Base-by-base conservation (phyloP, 2,888 invertebrate genomes). In the Aphrophora alni region DNA sequence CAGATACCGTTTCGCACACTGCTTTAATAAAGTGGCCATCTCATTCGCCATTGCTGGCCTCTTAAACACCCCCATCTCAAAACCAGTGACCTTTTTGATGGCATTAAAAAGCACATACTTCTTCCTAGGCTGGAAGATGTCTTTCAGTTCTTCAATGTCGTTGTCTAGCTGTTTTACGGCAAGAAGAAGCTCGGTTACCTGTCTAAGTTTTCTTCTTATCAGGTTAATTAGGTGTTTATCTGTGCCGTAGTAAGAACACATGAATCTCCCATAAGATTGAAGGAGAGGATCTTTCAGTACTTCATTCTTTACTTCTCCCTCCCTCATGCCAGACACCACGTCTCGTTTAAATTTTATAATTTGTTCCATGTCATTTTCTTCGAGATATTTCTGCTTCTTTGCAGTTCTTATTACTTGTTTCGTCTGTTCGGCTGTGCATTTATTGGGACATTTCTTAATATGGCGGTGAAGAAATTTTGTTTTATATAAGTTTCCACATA, bases 21-120 rank as follows among this genome's bases (percentile, higher is more conserved):
- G 75, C 26, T 75, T 75, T n/a, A 75, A 24, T 25, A 75, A 44
- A 17, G 75, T 75, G 7, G 44, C 44, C 44, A 75, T 44, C 21
- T 75, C 75, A n/a, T 75, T 75, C 26, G 75, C 75, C 75, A 75
- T 75, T 75, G 75, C 75, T 44, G 44, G 75, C 38, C 17, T 74
- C 27, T 71, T 71, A 10, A 24, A 71, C 17, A 24, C 25, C 21
- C 71, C 71, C 21, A 21, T 71, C 25, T 71, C 14, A 25, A 71
- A 71, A 71, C 71, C 71, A 21, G 71, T 8, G 14, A 71, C 71
- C 71, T 24, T 71, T 25, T 71, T 71, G 25, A 71, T 71, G 17
- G 71, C 71, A 24, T 17, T 24, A 25, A 71, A 71, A 24, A 71
- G 71, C 14, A 71, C 71, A 71, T 71, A 21, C 25, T 71, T 71